These are phyloP conservation scores for Elgaria multicarinata DNA, from an alignment of 2,113 vertebrate genomes.

Conservation along the genomic window DNA sequence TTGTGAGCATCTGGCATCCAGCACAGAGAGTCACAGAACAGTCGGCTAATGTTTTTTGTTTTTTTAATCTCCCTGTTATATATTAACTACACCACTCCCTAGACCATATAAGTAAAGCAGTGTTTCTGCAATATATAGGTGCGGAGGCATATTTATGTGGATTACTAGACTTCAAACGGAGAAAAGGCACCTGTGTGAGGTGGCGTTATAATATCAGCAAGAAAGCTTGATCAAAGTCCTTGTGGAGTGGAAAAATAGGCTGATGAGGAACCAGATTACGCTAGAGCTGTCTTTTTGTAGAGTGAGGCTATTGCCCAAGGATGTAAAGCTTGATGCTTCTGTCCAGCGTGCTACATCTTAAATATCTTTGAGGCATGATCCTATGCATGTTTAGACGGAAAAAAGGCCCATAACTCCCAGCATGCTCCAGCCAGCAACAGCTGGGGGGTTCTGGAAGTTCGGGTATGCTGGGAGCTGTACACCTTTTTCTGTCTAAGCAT, in stretches of 20 bases:
- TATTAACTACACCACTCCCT: slow-evolving; percentile 30
- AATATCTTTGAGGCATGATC: too few relatives aligned
- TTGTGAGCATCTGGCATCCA: not conserved
- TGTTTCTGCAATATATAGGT: not conserved
- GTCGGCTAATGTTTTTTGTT: not conserved
- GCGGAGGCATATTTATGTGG: not conserved
- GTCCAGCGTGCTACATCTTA: not conserved
- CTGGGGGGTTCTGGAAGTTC: too few relatives aligned
- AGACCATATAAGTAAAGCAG: not conserved
- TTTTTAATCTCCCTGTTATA: slow-evolving; percentile 18
- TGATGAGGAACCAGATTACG: not conserved
- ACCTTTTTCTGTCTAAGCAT: too few relatives aligned
- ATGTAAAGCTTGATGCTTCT: not conserved
- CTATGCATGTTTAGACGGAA: too few relatives aligned
- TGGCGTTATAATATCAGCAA: not conserved
- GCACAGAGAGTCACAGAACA: not conserved
- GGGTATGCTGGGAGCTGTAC: too few relatives aligned
- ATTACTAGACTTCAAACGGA: not conserved
- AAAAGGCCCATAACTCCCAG: too few relatives aligned
- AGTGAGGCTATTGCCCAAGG: not conserved
- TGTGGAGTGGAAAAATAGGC: not conserved
- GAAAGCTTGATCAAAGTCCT: slow-evolving; percentile 1
- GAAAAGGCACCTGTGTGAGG: not conserved
- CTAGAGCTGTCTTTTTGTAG: not conserved
- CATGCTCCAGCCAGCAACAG: too few relatives aligned